Base-by-base conservation (phyloP, 2,797 vertebrate genomes). In the Acrocephalus scirpaceus region DNA sequence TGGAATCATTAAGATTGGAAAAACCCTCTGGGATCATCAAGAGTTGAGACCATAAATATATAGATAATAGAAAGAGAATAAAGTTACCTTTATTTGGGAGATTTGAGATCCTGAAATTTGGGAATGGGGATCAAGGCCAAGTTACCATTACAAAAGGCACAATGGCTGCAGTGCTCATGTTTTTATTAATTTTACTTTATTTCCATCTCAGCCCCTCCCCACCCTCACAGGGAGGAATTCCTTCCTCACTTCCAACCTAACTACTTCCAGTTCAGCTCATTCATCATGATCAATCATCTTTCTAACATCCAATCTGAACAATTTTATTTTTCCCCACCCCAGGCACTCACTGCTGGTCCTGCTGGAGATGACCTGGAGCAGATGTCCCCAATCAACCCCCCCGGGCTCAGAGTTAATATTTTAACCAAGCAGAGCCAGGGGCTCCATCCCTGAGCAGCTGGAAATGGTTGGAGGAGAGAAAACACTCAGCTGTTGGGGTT, bases 371-470 rank as follows among this genome's bases (percentile, higher is more conserved):
- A 65, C 61, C 48, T 34, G 12, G 30, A 30, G 48, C 70, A 77
- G 53, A 13, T 14, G 20, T 3, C 3, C 15, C 2, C 21, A 48
- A 1, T 12, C 26, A 77, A 8, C 30, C 16, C 50, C 50, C 50
- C 27, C 0, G 5, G 7, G 7, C 5, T n/a, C 0, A 0, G 6
- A 30, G 21, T 67, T 53, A 45, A 10, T 12, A 23, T n/a, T 30
- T 64, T 29, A 82, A 87, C 0, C 6, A 34, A 60, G 58, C 5
- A 80, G 44, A 58, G 5, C 7, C 13, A 25, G n/a, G 10, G 34
- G 5, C 16, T 69, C 25, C 25, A 20, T 11, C 47, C 71, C 42
- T 30, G 47, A 16, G 42, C 87, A 93, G 77, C 70, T 93, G 84
- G 40, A 51, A 50, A 6, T 27, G 7, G 16, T 69, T 69, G 90